phyloP scores from a whole-genome alignment of 2,888 invertebrate genomes.

The Deilephila elpenor region DNA sequence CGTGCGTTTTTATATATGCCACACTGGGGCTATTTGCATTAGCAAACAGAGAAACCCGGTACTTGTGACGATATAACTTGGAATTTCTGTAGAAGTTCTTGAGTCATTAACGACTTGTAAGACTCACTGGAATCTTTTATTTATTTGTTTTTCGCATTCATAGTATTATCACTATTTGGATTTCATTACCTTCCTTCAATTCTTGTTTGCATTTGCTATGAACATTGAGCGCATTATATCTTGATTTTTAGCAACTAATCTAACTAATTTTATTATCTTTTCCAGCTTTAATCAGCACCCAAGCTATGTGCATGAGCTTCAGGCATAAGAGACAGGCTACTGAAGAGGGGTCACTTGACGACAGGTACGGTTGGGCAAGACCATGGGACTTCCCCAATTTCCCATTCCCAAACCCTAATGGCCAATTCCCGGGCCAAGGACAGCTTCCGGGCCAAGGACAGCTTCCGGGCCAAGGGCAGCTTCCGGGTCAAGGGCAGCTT shows the following conservation, averaged over 20 bases:
- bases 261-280: constrained; percentile 36
- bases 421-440: constrained; percentile 37
- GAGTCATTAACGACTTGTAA: not conserved
- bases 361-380: constrained; percentile 60
- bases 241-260: not conserved
- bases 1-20: not conserved
- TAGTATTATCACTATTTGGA: no score
- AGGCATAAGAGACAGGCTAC: constrained; percentile 55
- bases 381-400: constrained; percentile 29
- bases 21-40: no score
- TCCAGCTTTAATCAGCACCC: constrained; percentile 56
- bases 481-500: constrained; percentile 35
- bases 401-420: constrained; percentile 29
- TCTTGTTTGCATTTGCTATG: no score
- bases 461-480: constrained; percentile 36
- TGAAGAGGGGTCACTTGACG: constrained; percentile 55
- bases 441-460: constrained; percentile 36
- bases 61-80: not conserved
- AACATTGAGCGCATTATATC: not conserved
- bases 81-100: not conserved
- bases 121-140: not conserved
- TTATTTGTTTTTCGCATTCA: not conserved
- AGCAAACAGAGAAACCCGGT: not conserved
- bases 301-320: constrained; percentile 49
- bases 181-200: no score